Conservation (phyloP, 2,113 vertebrate species). For the Microtus pennsylvanicus region DNA sequence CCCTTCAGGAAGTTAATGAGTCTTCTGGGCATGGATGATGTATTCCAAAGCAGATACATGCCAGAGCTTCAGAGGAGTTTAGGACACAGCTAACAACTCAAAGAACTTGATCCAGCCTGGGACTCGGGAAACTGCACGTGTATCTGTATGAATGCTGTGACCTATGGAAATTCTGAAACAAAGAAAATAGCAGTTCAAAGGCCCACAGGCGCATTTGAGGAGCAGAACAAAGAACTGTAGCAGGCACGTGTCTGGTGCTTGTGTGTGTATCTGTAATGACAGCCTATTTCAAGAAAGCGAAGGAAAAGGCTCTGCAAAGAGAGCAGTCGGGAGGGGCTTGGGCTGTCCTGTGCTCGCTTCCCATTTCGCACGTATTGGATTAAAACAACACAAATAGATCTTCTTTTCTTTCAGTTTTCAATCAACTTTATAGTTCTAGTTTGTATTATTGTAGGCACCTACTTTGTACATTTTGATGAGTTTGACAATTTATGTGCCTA, state of each 20-base stretch:
- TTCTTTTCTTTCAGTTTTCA: background rate
- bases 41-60: background rate
- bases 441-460: background rate
- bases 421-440: background rate
- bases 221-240: background rate
- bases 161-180: background rate
- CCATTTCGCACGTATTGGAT: background rate
- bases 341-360: background rate
- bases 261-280: background rate
- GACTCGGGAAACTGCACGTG: background rate
- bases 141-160: background rate
- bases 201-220: background rate
- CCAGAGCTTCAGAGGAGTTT: background rate
- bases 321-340: background rate
- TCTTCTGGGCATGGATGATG: background rate
- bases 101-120: background rate
- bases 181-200: slow-evolving; percentile 14
- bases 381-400: slow-evolving; percentile 30
- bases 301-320: background rate
- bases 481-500: background rate
- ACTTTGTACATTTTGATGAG: background rate
- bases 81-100: background rate
- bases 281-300: background rate
- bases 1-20: background rate
- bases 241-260: background rate